Conservation (phyloP, 2,888 invertebrate genomes). For the Thysanoteuthis rhombus region DNA sequence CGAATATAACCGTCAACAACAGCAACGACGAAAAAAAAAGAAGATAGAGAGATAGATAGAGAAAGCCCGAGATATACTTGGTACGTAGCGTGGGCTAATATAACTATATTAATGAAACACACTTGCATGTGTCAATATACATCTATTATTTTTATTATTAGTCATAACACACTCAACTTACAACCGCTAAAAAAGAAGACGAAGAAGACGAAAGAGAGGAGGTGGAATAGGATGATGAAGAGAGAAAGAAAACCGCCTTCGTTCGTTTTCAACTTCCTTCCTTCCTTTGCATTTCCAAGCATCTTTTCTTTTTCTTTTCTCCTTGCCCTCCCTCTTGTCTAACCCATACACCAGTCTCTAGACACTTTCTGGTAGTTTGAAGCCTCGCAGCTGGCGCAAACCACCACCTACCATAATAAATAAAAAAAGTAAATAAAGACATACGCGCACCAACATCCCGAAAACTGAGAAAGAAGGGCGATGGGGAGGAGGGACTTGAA, state of each 20-base stretch:
- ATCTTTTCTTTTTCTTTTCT: background rate
- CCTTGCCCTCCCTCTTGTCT: background rate
- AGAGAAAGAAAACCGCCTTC: background rate
- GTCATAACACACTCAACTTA: background rate
- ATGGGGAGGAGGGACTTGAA: no score
- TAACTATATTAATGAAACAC: background rate
- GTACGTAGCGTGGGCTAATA: background rate
- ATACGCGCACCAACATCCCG: no score
- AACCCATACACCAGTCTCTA: no score
- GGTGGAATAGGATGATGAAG: background rate
- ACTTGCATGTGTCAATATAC: no score
- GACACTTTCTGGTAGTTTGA: background rate
- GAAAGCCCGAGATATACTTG: background rate
- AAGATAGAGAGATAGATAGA: background rate
- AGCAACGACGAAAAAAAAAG: background rate
- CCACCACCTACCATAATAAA: background rate
- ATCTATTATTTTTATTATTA: background rate
- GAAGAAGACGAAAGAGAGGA: background rate
- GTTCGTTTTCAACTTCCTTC: background rate
- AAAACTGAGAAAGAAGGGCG: no score
- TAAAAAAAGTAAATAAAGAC: no score
- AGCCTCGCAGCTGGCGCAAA: background rate
- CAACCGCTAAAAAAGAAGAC: no score
- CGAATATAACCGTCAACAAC: no score
- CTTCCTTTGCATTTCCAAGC: background rate